Evolutionary conservation across 2,888 invertebrate genomes (phyloP).

Genomic region (Chouioia cunea): DNA sequence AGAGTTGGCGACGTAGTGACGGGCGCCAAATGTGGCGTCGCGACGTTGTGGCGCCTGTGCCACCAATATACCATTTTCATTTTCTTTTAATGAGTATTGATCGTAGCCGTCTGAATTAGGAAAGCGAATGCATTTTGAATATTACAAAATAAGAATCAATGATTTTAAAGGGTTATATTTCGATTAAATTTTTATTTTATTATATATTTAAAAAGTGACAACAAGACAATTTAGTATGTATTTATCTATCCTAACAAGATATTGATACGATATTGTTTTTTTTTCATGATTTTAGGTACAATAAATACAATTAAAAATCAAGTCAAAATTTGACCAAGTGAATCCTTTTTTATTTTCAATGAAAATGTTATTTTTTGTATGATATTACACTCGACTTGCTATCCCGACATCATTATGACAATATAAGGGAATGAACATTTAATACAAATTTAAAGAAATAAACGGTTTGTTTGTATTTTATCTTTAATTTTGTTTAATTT

Average conservation of each 20-base stretch:
- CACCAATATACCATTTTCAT: slow-evolving; percentile 1
- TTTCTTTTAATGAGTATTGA: neutral
- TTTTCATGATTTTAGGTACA: neutral
- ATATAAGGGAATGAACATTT: no score
- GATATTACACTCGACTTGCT: slow-evolving; percentile 4
- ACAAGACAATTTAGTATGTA: neutral
- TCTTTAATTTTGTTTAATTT: no score
- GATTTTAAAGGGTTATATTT: slow-evolving; percentile 3
- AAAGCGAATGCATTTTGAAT: no score
- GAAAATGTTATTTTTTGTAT: neutral
- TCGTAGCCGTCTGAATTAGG: no score
- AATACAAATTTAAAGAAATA: no score
- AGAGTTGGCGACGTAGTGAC: slow-evolving; percentile 15
- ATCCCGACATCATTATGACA: neutral
- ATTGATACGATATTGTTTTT: neutral
- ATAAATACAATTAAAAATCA: slow-evolving; percentile 4
- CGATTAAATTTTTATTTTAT: neutral
- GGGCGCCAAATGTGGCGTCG: slow-evolving; percentile 11
- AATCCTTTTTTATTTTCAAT: neutral
- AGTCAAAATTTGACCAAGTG: slow-evolving; percentile 2
- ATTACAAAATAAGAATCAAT: neutral
- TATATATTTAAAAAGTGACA: neutral
- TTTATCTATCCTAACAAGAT: slow-evolving; percentile 1
- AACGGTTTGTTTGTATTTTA: no score
- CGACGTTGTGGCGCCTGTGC: slow-evolving; percentile 15